Base-by-base conservation (phyloP, 2,113 vertebrate genomes). In the Pomatorhinus ruficollis region DNA sequence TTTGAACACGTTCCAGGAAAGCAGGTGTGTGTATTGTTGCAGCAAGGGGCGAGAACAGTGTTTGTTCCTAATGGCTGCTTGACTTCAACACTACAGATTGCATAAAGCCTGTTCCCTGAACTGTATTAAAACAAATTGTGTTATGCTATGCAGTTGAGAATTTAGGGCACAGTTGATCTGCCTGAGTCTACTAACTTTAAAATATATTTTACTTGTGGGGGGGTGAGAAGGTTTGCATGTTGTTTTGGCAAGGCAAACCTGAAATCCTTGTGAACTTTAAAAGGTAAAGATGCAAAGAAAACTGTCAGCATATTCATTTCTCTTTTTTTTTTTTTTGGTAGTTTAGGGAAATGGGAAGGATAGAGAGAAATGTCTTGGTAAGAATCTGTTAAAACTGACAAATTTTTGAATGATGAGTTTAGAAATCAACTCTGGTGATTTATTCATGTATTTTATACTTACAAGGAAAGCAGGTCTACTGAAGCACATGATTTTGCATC, bases 31-130 rank as follows among this genome's bases (percentile, higher is more conserved):
- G 63, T 85, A 89, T 93, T 96, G 71, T 96, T 96, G 77, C 66
- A 88, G 91, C 59, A 59, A 47, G 83, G 76, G 61, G 84, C 3
- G 45, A 89, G 85, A 92, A 15, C 56, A 35, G 65, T 39, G 77
- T 76, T 94, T 88, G 78, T 94, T 96, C 86, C 60, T 96, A 94
- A 90, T 93, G 95, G 93, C 68, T 92, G 74, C 64, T 89, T 82
- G 70, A 94, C 57, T 93, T 96, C 76, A 87, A 20, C 52, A 66
- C 77, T 69, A 57, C 95, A 96, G 89, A 92, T 93, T 97, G 90
- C 77, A 54, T 45, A 78, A 90, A 95, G 63, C 92, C 88, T 92
- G 77, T 92, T 96, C 49, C 83, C 68, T 86, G 79, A 84, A 28
- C 37, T 78, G n/a, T 77, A 61, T 89, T 81, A 42, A 82, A 94